These are phyloP conservation scores for Parapristionchus giblindavisi DNA, from an alignment of 2,888 invertebrate genomes.

Conservation along the genomic window DNA sequence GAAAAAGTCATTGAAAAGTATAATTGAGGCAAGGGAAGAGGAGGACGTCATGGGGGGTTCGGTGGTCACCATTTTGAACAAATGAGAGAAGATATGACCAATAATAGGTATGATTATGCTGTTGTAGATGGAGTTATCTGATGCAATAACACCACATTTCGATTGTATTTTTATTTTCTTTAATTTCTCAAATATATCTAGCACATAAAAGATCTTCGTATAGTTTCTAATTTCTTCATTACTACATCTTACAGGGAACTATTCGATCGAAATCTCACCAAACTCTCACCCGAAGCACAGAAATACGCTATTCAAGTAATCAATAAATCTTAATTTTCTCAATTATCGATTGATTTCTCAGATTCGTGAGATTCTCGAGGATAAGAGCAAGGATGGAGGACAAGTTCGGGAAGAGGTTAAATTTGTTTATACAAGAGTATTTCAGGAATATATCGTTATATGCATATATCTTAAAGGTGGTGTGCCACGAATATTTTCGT, in stretches of 20 bases:
- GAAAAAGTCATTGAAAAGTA: too few relatives aligned
- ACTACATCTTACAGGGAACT: not conserved
- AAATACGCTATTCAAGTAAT: slow-evolving; percentile 26
- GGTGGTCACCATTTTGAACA: slow-evolving; percentile 13
- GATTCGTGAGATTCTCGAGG: slow-evolving; percentile 20
- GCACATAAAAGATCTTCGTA: not conserved
- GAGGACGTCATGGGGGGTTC: not conserved
- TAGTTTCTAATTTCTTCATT: not conserved
- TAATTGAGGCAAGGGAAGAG: too few relatives aligned
- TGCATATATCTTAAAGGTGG: too few relatives aligned
- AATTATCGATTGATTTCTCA: not conserved
- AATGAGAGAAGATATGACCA: slow-evolving; percentile 14
- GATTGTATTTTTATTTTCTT: too few relatives aligned
- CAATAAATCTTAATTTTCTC: not conserved
- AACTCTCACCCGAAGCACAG: slow-evolving; percentile 22
- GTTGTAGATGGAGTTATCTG: too few relatives aligned
- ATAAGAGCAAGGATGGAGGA: slow-evolving; percentile 11
- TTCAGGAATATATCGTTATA: too few relatives aligned
- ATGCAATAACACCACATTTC: too few relatives aligned
- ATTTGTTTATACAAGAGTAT: not conserved
- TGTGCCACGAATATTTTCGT: too few relatives aligned
- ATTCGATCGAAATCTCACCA: slow-evolving; percentile 1
- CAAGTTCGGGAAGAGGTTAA: not conserved
- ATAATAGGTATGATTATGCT: not conserved
- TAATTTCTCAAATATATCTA: too few relatives aligned